These are phyloP conservation scores for Yponomeuta sedellus DNA, from an alignment of 2,888 invertebrate genomes.

Conservation along the genomic window DNA sequence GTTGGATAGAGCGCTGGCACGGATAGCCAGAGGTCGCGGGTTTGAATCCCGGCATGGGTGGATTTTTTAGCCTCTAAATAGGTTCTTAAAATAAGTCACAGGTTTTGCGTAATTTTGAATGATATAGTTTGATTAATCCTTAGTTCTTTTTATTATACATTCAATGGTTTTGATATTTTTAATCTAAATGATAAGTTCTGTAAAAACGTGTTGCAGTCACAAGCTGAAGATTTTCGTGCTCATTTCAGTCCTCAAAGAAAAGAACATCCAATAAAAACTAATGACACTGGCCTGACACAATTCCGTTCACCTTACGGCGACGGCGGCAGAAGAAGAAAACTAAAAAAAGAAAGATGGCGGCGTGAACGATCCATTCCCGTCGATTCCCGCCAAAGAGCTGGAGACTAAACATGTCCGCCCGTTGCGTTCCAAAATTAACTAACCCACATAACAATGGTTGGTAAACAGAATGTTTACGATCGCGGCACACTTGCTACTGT, in stretches of 20 bases:
- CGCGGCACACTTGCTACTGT: background rate
- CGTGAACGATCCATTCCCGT: background rate
- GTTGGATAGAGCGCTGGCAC: too few species aligned
- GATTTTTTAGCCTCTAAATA: too few species aligned
- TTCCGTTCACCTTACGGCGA: background rate
- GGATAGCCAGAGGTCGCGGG: too few species aligned
- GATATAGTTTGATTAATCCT: too few species aligned
- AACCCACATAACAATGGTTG: background rate
- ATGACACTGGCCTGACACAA: background rate
- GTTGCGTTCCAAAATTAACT: slow-evolving; percentile 1
- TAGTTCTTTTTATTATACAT: too few species aligned
- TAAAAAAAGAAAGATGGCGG: slow-evolving; percentile 1
- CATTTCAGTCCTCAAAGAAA: background rate
- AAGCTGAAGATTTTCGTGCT: too few species aligned
- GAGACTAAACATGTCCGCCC: background rate
- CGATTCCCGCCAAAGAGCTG: background rate
- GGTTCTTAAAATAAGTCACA: too few species aligned
- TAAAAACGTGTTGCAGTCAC: too few species aligned
- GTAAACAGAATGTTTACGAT: slow-evolving; percentile 1
- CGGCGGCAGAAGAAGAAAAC: background rate
- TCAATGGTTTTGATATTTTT: too few species aligned
- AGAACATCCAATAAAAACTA: background rate
- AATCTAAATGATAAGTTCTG: too few species aligned
- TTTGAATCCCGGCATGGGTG: too few species aligned
- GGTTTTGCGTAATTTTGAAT: too few species aligned